Evolutionary conservation across 2,113 vertebrate genomes (phyloP), one percentile per base, ranked within the genome.

Genomic region (Eonycteris spelaea): DNA sequence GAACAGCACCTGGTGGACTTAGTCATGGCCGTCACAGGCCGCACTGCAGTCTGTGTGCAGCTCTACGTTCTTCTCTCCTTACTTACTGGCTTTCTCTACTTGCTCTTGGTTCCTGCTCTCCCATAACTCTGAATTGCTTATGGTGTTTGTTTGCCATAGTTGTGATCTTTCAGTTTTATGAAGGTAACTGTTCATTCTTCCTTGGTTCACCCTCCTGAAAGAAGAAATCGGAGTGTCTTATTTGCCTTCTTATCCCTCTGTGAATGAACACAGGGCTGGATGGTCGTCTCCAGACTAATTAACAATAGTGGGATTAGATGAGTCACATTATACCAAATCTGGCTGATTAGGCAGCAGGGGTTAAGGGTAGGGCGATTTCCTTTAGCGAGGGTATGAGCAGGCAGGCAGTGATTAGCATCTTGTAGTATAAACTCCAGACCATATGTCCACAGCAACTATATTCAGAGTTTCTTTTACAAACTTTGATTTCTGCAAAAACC

Each of bases 391-490:
- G 68, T 33, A 65, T 16, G 51, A 91, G 82, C 67, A 78, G 68
- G 51, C 86, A 74, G 19, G 40, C 78, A 82, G 40, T 14, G 12
- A 83, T 94, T 70, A 80, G 51, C 26, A 61, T 71, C 45, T 43
- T 68, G 7, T 18, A 38, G 70, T 83, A 45, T 79, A 71, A 86
- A 95, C 71, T 71, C 40, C 65, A 70, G 82, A 90, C 61, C 21
- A 57, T 57, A 30, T n/a, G 83, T 87, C 30, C 80, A 73, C 24
- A 61, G 86, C 71, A 92, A 79, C 92, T 87, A 77, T 15, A 87
- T 61, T 73, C 59, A 73, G 59, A 82, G 35, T 75, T 96, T 92
- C 68, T 86, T 86, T 90, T 48, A 79, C 74, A 55, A 93, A 92
- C n/a, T 86, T n/a, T 92, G 55, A 74, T 79, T 90, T 90, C 70